A percentile compares a stretch with the other conserved stretches of the same genome.
These are phyloP conservation scores for Coregonus sp. DNA, from an alignment of 2,797 vertebrate species.

Conservation along the genomic window DNA sequence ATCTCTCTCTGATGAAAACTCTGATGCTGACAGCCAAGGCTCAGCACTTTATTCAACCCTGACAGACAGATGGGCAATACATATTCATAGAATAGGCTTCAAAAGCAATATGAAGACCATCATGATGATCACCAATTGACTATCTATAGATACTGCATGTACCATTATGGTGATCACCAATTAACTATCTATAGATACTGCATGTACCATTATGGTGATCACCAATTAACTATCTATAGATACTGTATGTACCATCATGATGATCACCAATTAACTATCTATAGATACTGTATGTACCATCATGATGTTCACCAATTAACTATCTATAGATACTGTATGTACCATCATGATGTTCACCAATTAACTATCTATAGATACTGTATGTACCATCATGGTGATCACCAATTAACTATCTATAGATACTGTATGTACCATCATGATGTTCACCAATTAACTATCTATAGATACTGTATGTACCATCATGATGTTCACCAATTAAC, in stretches of 20 bases:
- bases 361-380: too few relatives aligned
- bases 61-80: constrained; percentile 42
- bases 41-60: constrained; percentile 54
- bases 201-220: too few relatives aligned
- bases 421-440: too few relatives aligned
- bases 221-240: too few relatives aligned
- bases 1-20: constrained; percentile 16
- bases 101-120: neutral
- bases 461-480: neutral
- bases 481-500: neutral
- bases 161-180: too few relatives aligned
- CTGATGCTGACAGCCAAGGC: too few relatives aligned
- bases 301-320: neutral
- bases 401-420: too few relatives aligned
- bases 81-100: neutral
- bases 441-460: too few relatives aligned
- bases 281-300: constrained; percentile 6
- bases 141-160: too few relatives aligned
- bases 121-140: too few relatives aligned
- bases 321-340: constrained; percentile 3
- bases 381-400: too few relatives aligned
- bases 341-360: neutral
- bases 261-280: neutral
- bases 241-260: neutral
- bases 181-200: too few relatives aligned